Base-by-base conservation (phyloP, 2,113 vertebrate genomes). In the Brienomyrus brachyistius region DNA sequence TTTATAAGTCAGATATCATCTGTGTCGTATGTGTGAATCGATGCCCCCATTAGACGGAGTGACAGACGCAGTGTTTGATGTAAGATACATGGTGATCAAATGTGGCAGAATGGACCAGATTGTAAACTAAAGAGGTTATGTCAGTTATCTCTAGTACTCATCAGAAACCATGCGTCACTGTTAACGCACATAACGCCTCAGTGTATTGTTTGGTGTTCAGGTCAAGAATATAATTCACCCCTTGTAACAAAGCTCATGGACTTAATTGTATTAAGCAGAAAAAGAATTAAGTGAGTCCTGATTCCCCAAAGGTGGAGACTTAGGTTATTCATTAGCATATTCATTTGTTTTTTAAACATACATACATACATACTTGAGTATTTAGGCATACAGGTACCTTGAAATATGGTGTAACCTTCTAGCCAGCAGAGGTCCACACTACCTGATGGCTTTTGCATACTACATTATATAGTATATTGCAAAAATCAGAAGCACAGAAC, bases 361-460 rank as follows among this genome's bases (percentile, higher is more conserved):
- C 59, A 62, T 27, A 66, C n/a, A 66, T 66, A 66, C 59, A 27
- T 66, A 66, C 23, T 1, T 31, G 62, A 11, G 27, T 31, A 70
- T 70, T 70, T 70, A 31, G 62, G n/a, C 10, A 27, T 66, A 66
- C 62, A 89, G 82, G 87, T 77, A 77, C 70, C 70, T 74, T 74
- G 27, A 35, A 74, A 74, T 35, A 74, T 35, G 31, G 10, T 74
- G 70, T 8, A n/a, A 62, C 70, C 31, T 74, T 74, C 70, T 35
- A 35, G 70, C 5, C 70, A 4, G 27, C 10, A 31, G 13, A 74
- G 31, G 15, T 15, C 13, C 31, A 15, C 1, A 77, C 70, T 74
- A 40, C 11, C 66, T 35, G 27, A 35, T 5, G 23, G 4, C 59
- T n/a, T 62, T n/a, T 62, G 15, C n/a, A 62, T n/a, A n/a, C 59